Evolutionary conservation across 2,113 vertebrate species (phyloP), one percentile per base, ranked within the genome.

Genomic region (Antennarius striatus): DNA sequence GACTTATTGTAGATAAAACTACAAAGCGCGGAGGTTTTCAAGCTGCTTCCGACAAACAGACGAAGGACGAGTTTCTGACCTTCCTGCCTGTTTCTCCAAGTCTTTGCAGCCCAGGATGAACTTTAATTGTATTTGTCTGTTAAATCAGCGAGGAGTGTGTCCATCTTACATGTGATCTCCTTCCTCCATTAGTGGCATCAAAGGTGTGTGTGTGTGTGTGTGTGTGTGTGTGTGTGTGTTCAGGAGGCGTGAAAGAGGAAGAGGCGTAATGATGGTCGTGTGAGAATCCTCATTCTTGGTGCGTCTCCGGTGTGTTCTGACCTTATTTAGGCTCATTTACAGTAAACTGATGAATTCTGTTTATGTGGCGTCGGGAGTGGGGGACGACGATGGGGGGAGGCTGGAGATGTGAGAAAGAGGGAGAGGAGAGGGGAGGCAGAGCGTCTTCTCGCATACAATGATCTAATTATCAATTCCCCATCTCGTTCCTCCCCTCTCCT

Each of bases 401-500:
- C 6, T 9, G 49, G 49, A 10, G 15, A 76, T 10, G 79, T 77
- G 81, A 22, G 22, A 22, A 22, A 1, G 82, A 82, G 82, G 81
- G 85, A 68, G 82, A 8, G 6, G 28, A 72, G 66, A 75, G 73
- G 68, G 63, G 76, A 81, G 61, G 73, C 68, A 66, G 79, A 77
- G 67, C 57, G 32, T 70, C 72, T 81, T 63, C 64, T 7, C 42
- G 83, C 83, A 80, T 78, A 86, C 86, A 88, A 86, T 88, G 82
- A 89, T 87, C 86, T 86, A 77, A 81, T 88, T 86, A 86, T 86
- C 86, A 86, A 81, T 79, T 84, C 86, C 86, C 85, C 56, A 16
- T 81, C 68, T 70, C 64, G 17, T 40, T 68, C 56, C 75, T 55
- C 62, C 75, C 64, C 66, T 61, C 71, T 82, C 79, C 71, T 55